Conservation (phyloP, 2,888 invertebrate genomes). For the Caenorhabditis drosophilae region DNA sequence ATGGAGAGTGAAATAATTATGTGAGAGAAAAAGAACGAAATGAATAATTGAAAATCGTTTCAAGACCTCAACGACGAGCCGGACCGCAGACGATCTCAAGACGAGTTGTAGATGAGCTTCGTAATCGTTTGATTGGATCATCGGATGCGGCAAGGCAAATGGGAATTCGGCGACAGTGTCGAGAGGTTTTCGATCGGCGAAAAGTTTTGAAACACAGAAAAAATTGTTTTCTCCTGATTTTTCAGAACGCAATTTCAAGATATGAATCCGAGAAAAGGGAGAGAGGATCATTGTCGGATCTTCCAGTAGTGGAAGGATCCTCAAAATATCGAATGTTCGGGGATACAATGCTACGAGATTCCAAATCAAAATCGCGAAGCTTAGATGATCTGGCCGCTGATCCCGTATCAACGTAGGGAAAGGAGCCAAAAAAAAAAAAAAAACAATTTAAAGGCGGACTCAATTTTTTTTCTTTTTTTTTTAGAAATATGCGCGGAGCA, state of each 20-base stretch:
- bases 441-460: slow-evolving; percentile 5
- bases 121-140: slow-evolving; percentile 77
- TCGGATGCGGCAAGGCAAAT: slow-evolving; percentile 3
- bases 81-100: slow-evolving; percentile 32
- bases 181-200: slow-evolving; percentile 11
- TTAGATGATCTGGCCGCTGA: slow-evolving; percentile 48
- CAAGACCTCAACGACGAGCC: no score
- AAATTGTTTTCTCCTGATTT: background rate
- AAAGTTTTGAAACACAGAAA: background rate
- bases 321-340: slow-evolving; percentile 50
- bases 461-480: slow-evolving; percentile 1
- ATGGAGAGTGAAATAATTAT: no score
- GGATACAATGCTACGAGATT: slow-evolving; percentile 47
- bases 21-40: no score
- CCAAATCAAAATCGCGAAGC: slow-evolving; percentile 41
- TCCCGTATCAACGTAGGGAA: slow-evolving; percentile 51
- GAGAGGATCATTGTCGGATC: slow-evolving; percentile 38
- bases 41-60: no score
- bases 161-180: slow-evolving; percentile 13
- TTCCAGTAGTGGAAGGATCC: slow-evolving; percentile 28
- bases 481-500: slow-evolving; percentile 33
- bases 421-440: no score
- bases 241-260: slow-evolving; percentile 26
- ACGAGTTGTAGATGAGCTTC: slow-evolving; percentile 75
- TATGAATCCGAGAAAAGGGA: slow-evolving; percentile 34